These are phyloP conservation scores for Holothuria leucospilota DNA, from an alignment of 53 echinoderm and acorn worm genomes.

Conservation along the genomic window DNA sequence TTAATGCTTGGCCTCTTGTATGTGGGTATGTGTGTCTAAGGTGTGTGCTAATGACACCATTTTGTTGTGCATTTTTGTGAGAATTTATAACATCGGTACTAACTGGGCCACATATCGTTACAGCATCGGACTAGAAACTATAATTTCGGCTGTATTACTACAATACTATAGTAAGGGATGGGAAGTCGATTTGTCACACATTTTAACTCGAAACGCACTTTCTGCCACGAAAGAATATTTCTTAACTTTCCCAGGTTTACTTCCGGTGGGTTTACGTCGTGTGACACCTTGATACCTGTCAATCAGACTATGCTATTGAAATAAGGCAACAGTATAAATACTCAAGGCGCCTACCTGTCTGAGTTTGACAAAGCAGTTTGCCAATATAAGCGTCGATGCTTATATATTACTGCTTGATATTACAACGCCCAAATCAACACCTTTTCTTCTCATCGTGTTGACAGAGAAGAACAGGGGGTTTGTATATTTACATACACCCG, in stretches of 20 bases:
- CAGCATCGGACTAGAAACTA: too few relatives aligned
- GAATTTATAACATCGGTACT: too few relatives aligned
- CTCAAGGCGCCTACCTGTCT: slow-evolving; percentile 42
- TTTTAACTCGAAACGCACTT: not conserved
- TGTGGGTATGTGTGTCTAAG: too few relatives aligned
- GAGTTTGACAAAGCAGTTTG: slow-evolving; percentile 32
- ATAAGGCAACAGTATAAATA: slow-evolving; percentile 36
- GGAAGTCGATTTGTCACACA: too few relatives aligned
- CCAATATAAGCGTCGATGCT: slow-evolving; percentile 26
- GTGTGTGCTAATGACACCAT: too few relatives aligned
- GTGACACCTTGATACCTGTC: slow-evolving; percentile 21
- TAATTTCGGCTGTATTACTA: too few relatives aligned
- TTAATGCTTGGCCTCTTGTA: too few relatives aligned
- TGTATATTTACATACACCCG: slow-evolving; percentile 30
- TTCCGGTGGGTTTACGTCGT: slow-evolving; percentile 26
- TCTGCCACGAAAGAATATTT: not conserved
- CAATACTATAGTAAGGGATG: too few relatives aligned
- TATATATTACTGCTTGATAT: slow-evolving; percentile 22
- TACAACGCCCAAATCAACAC: slow-evolving; percentile 47
- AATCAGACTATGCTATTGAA: slow-evolving; percentile 17
- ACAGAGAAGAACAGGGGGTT: slow-evolving; percentile 15
- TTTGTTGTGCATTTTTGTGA: too few relatives aligned
- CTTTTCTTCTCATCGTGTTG: slow-evolving; percentile 31
- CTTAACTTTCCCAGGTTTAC: slow-evolving; percentile 16
- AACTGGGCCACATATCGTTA: too few relatives aligned